These are phyloP conservation scores for Sylvia atricapilla DNA, from an alignment of 2,113 vertebrate genomes.

Conservation along the genomic window DNA sequence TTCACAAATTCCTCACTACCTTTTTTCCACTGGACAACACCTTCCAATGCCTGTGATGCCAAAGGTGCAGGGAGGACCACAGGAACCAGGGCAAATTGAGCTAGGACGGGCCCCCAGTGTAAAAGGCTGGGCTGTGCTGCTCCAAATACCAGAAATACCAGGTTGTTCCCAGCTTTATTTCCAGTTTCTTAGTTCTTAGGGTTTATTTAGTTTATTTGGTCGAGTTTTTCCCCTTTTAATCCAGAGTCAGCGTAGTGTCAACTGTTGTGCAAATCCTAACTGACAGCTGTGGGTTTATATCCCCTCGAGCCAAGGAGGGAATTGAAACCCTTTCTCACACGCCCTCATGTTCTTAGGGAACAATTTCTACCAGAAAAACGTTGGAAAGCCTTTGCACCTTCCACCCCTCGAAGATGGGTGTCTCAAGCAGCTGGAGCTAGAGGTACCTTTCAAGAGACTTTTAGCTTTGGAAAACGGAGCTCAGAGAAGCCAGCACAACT, in stretches of 20 bases:
- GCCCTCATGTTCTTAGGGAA: not conserved
- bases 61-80: not conserved
- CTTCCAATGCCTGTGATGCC: not conserved
- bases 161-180: not conserved
- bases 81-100: not conserved
- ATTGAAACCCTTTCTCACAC: not conserved
- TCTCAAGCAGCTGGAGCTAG: not conserved
- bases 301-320: not conserved
- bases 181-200: not conserved
- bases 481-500: not conserved
- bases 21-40: not conserved
- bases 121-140: not conserved
- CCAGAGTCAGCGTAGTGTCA: not conserved
- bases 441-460: not conserved
- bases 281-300: slow-evolving; percentile 3
- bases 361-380: not conserved
- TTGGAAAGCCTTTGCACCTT: not conserved
- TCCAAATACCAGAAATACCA: not conserved
- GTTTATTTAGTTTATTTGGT: not conserved
- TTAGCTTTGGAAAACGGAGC: not conserved
- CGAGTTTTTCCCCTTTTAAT: not conserved
- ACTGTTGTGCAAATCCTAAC: not conserved
- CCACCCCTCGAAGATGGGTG: not conserved
- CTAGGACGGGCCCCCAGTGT: rapidly evolving
- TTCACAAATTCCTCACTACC: not conserved